Conservation (phyloP, 2,888 invertebrate species). For the Dione vanillae region DNA sequence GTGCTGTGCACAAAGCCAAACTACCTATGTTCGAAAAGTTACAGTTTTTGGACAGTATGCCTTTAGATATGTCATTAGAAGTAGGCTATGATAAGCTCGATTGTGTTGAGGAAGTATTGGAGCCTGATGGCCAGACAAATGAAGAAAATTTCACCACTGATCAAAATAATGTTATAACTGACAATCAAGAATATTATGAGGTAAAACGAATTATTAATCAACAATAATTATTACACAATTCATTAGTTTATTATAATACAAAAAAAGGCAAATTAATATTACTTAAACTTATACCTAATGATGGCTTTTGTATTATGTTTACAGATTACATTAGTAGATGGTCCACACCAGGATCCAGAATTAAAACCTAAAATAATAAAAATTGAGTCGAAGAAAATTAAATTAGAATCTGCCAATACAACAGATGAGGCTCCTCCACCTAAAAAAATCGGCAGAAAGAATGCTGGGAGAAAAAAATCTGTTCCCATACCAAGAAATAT, state of each 20-base stretch:
- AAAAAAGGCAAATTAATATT: neutral
- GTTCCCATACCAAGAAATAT: conserved; percentile 63
- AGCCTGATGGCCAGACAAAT: conserved; percentile 45
- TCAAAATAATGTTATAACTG: conserved; percentile 71
- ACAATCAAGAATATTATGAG: conserved; percentile 79
- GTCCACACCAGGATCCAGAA: conserved; percentile 58
- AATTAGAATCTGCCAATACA: conserved; percentile 56
- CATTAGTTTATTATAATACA: neutral
- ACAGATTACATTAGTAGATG: conserved; percentile 75
- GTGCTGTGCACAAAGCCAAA: conserved; percentile 68
- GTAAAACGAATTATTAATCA: conserved; percentile 50
- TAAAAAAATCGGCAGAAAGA: conserved; percentile 65
- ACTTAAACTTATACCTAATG: too few species aligned
- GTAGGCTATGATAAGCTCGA: conserved; percentile 16
- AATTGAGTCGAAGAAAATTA: conserved; percentile 56
- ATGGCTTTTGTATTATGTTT: conserved; percentile 48
- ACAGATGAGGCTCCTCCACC: conserved; percentile 61
- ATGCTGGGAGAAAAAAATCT: conserved; percentile 68
- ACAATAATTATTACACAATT: neutral
- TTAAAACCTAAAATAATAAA: conserved; percentile 54
- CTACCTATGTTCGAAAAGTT: conserved; percentile 69
- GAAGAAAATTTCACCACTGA: conserved; percentile 53
- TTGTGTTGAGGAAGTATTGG: conserved; percentile 15
- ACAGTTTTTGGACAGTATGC: conserved; percentile 63
- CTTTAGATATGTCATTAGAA: conserved; percentile 49